Evolutionary conservation across 2,797 vertebrate species (phyloP).

Genomic region (Lepidocolaptes lacrymiger): DNA sequence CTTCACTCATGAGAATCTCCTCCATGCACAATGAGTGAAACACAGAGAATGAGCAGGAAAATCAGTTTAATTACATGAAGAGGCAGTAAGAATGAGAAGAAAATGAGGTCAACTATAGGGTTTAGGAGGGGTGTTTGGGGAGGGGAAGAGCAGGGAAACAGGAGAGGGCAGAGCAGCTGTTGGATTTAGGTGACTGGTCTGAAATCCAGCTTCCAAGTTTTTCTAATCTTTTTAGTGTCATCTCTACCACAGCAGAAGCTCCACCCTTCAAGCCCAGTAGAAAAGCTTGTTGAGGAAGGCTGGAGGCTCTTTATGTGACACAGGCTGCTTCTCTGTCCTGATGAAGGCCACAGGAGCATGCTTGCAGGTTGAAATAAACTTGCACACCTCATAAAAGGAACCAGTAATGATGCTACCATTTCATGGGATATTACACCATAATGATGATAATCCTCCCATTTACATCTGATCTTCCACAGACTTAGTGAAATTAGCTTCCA

Average conservation of each 20-base stretch:
- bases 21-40: constrained; percentile 66
- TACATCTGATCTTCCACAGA: constrained; percentile 93
- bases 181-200: not conserved
- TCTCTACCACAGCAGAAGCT: constrained; percentile 35
- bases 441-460: constrained; percentile 97
- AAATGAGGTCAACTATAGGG: constrained; percentile 73
- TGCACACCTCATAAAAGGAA: constrained; percentile 89
- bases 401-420: constrained; percentile 95
- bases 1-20: constrained; percentile 67
- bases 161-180: not conserved
- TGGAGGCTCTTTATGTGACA: constrained; percentile 39
- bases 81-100: constrained; percentile 74
- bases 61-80: constrained; percentile 79
- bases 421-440: constrained; percentile 99
- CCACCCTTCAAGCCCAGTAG: not conserved
- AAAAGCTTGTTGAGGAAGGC: constrained; percentile 41
- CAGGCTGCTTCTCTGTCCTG: constrained; percentile 59
- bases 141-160: not conserved
- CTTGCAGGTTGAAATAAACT: constrained; percentile 84
- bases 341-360: constrained; percentile 74
- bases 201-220: constrained; percentile 15
- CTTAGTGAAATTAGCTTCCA: constrained; percentile 90
- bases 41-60: constrained; percentile 77
- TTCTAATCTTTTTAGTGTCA: constrained; percentile 42
- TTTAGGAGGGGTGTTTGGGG: constrained; percentile 19